Percentiles rank a stretch among this genome's conserved stretches.
Evolutionary conservation across 2,113 vertebrate species (phyloP).

Genomic region (Syngnathus typhle): DNA sequence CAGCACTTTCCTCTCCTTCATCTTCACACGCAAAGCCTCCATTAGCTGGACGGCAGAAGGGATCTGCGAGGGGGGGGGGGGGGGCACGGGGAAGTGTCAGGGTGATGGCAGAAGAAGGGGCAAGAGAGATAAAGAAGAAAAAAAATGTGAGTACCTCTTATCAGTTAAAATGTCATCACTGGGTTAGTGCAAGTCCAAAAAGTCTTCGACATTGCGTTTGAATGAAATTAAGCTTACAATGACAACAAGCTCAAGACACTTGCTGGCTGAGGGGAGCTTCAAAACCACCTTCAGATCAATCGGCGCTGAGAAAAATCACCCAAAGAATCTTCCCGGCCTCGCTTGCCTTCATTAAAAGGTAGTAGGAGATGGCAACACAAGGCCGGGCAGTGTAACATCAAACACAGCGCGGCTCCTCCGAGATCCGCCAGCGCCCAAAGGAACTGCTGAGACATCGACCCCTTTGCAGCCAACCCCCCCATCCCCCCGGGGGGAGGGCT

Average conservation of each 20-base stretch:
- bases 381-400: conserved; percentile 55
- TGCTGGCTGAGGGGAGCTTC: conserved; percentile 11
- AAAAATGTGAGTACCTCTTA: background rate
- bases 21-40: conserved; percentile 83
- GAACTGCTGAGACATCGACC: conserved; percentile 63
- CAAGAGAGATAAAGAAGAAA: conserved; percentile 52
- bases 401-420: conserved; percentile 54
- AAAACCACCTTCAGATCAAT: conserved; percentile 27
- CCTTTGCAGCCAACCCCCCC: conserved; percentile 3
- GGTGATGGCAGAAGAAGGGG: conserved; percentile 52
- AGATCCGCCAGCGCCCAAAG: conserved; percentile 44
- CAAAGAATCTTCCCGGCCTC: conserved; percentile 26
- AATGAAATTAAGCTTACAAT: background rate
- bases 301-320: conserved; percentile 15
- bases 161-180: background rate
- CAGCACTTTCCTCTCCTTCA: conserved; percentile 87
- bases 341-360: conserved; percentile 62
- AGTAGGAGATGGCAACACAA: conserved; percentile 47
- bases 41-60: conserved; percentile 83
- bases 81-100: conserved; percentile 41
- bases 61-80: conserved; percentile 77
- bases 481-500: conserved; percentile 43
- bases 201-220: background rate
- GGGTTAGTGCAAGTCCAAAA: too few species aligned
- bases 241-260: conserved; percentile 23